These are phyloP conservation scores for Aramus guarauna DNA, from an alignment of 2,113 vertebrate genomes.

Conservation along the genomic window DNA sequence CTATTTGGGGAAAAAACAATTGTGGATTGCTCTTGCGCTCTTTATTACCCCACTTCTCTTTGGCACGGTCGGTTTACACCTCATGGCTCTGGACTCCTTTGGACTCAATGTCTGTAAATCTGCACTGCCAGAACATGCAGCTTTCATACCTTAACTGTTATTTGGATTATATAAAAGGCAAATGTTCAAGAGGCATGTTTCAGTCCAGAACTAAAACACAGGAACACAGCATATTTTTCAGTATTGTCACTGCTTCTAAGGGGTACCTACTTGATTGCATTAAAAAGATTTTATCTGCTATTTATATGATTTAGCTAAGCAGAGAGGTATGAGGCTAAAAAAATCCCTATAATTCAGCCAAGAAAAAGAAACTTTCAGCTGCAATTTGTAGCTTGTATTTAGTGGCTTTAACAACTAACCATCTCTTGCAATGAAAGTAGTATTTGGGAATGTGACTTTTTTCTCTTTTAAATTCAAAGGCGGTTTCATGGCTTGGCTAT, in stretches of 20 bases:
- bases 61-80: not conserved
- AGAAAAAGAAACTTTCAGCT: slow-evolving; percentile 33
- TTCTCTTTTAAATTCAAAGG: not conserved
- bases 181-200: not conserved
- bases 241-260: slow-evolving; percentile 20
- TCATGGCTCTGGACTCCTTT: not conserved
- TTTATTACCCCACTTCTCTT: not conserved
- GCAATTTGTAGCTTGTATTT: slow-evolving; percentile 21
- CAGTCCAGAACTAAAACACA: not conserved
- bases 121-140: not conserved
- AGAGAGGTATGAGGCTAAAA: slow-evolving; percentile 18
- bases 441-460: not conserved
- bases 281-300: not conserved
- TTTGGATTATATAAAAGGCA: not conserved
- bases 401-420: slow-evolving; percentile 8
- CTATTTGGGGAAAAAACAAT: not conserved
- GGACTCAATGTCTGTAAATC: not conserved
- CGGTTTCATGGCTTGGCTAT: not conserved
- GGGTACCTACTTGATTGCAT: slow-evolving; percentile 3
- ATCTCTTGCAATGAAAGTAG: not conserved
- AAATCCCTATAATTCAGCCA: not conserved
- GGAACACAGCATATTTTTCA: not conserved
- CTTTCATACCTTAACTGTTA: not conserved
- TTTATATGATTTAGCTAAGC: slow-evolving; percentile 11
- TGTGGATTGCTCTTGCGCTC: not conserved